Base-by-base conservation (phyloP, 2,797 vertebrate species). In the Epinephelus malabaricus region DNA sequence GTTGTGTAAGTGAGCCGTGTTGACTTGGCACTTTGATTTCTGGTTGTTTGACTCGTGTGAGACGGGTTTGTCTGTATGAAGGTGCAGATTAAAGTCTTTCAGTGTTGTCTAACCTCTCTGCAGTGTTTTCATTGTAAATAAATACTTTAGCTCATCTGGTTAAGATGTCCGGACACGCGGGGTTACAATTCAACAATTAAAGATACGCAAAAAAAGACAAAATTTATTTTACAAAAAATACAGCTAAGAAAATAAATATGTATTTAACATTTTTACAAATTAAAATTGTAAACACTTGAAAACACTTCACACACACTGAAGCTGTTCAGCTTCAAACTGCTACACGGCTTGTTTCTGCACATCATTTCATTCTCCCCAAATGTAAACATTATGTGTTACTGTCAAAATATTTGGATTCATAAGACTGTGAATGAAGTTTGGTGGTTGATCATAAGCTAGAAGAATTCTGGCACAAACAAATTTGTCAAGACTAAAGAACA, bases 161-260 rank as follows among this genome's bases (percentile, higher is more conserved):
- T 34, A 34, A 34, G 34, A 34, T 34, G 6, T 54, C 3, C 5
- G 40, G 11, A 49, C 5, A 34, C 13, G 6, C 47, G 9, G 14
- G 55, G 7, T 43, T n/a, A 17, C 17, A 53, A 23, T 17, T 10
- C 38, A 49, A 51, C n/a, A 18, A 4, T 6, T 2, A 27, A 50
- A 17, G 15, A 64, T 10, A 56, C 30, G 47, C n/a, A 34, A 27
- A 51, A 60, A 50, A 68, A 56, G 49, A 50, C 73, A 27, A 69
- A 8, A 88, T 92, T 92, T 93, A 93, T 92, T 93, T 91, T 87
- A 89, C 76, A 89, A 88, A 86, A 80, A 47, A 78, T 73, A 40
- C 46, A 45, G 18, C 62, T 89, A 86, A 78, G 73, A 79, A 88
- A 93, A 94, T 94, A 94, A 95, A 94, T 94, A 93, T 4, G 17